phyloP scores from a whole-genome alignment of 2,113 vertebrate species.

The Fregata magnificens region DNA sequence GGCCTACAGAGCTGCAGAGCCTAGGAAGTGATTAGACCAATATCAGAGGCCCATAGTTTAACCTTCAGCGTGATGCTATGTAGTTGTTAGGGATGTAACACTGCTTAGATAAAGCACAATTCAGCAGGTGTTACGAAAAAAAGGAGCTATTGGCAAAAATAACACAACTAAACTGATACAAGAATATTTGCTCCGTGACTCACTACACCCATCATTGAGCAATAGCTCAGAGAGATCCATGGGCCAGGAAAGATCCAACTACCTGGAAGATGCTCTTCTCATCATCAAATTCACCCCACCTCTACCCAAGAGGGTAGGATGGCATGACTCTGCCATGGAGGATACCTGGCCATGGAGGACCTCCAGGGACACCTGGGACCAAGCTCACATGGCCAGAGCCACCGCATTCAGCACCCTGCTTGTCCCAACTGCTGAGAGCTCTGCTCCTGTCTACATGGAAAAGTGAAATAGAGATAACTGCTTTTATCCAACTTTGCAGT shows the following conservation, averaged over 20 bases:
- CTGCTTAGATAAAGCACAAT: too few species aligned
- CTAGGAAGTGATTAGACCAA: too few species aligned
- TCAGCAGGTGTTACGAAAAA: too few species aligned
- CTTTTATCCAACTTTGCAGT: not conserved
- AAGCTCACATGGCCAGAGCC: not conserved
- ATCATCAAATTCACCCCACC: not conserved
- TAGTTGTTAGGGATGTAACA: too few species aligned
- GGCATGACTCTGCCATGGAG: not conserved
- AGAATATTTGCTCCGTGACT: not conserved
- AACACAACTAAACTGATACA: too few species aligned
- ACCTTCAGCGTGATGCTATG: too few species aligned
- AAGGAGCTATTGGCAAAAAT: too few species aligned
- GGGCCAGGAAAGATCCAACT: not conserved
- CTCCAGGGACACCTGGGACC: not conserved
- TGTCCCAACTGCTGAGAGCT: not conserved
- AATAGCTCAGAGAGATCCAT: not conserved
- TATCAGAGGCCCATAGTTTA: too few species aligned
- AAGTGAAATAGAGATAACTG: not conserved
- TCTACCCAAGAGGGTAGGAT: not conserved
- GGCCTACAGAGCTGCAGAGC: not conserved
- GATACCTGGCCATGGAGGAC: not conserved
- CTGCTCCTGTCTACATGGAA: fast-evolving
- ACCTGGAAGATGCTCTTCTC: not conserved
- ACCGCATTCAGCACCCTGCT: not conserved
- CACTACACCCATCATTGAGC: not conserved